Base-by-base conservation (phyloP, 1,140 invertebrate genomes). In the Protaetia brevitarsis region DNA sequence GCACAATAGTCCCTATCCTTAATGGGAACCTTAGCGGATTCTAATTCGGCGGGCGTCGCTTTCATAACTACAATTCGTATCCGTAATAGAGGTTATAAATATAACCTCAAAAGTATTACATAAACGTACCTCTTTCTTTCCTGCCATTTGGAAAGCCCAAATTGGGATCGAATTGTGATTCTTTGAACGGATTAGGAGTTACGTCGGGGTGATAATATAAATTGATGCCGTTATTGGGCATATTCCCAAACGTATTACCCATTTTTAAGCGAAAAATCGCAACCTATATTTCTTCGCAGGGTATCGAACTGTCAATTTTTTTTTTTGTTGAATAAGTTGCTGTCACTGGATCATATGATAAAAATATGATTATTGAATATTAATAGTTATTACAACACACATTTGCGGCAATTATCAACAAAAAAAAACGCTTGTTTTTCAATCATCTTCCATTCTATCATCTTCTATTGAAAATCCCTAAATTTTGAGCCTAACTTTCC, bases 1-100 rank as follows among this genome's bases (percentile, higher is more conserved):
- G 93, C 90, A 83, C 95, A 98, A 76, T 93, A 97, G 80, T 96
- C 94, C 57, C 95, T 81, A 63, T 84, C 76, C 10, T 86, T 74
- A 5, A 84, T 69, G 0, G 88, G 86, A 68, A 97, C 77, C 74
- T 87, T 88, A 1, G 85, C 87, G 16, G 90, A 88, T 73, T 86
- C 83, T 83, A 97, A 85, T 79, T 97, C 92, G 76, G 89, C 88
- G 73, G 88, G 78, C 8, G 89, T 89, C 1, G 87, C 88, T 45
- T 87, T 79, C 86, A 92, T 89, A 67, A 85, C 90, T 93, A 76
- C 69, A 85, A 85, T 73, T 71, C 66, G n/a, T n/a, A n/a, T n/a
- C n/a, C n/a, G n/a, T n/a, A n/a, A 26, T 56, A 19, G 30, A 23
- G 26, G 8, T 26, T 37, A 66, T 23, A 36, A 57, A 59, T 8